Conservation (phyloP, 2,113 vertebrate genomes). For the Lophotis ruficrista region DNA sequence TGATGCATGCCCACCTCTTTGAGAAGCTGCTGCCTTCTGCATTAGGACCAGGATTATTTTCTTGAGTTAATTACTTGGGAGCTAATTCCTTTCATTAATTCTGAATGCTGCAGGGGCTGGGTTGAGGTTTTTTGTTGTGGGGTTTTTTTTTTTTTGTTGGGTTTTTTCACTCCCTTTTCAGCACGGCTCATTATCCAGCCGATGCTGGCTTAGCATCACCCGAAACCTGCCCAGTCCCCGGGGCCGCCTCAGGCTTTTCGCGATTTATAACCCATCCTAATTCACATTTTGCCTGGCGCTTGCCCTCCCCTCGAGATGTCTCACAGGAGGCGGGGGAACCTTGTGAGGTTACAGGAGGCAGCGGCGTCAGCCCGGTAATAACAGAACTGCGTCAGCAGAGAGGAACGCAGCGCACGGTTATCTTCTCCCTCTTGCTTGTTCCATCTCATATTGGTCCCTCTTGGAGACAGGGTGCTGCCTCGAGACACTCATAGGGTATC, state of each 20-base stretch:
- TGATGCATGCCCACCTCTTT: background rate
- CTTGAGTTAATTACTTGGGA: background rate
- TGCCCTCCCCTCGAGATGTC: background rate
- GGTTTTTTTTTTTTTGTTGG: background rate
- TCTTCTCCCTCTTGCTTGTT: background rate
- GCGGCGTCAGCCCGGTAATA: background rate
- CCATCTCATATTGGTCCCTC: background rate
- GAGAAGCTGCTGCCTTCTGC: background rate
- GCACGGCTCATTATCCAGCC: background rate
- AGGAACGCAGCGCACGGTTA: fast-evolving
- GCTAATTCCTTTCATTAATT: constrained; percentile 31
- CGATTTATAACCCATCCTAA: background rate
- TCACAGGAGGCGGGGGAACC: background rate
- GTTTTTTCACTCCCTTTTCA: background rate
- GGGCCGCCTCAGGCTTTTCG: background rate
- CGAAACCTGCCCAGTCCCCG: background rate
- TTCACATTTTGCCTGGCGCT: background rate
- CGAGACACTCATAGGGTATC: background rate
- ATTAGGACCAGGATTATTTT: background rate
- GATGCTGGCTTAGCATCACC: background rate
- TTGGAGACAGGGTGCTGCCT: background rate
- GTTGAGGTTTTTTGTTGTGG: background rate
- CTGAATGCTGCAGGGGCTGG: background rate
- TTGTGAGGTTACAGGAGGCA: background rate
- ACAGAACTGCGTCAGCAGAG: background rate